Conservation (phyloP, 2,113 vertebrate species). For the Tichodroma muraria region DNA sequence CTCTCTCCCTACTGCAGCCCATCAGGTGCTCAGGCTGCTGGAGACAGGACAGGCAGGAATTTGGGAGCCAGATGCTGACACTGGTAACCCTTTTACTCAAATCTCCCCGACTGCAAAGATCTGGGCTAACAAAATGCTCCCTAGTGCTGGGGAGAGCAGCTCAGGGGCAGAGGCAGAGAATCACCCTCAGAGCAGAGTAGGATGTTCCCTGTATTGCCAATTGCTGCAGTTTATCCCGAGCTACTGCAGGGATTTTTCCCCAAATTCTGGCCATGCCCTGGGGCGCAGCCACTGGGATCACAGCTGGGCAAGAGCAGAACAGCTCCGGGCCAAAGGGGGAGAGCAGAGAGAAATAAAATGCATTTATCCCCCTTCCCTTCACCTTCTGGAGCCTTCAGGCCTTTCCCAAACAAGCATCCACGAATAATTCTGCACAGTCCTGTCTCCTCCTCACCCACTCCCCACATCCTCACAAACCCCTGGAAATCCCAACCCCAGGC, state of each 20-base stretch:
- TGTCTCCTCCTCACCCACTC: background rate
- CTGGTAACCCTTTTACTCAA: background rate
- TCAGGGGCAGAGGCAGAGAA: background rate
- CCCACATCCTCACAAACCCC: too few species aligned
- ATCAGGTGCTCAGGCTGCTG: background rate
- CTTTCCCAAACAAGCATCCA: background rate
- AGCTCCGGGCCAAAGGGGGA: background rate
- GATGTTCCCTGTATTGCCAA: rapidly evolving
- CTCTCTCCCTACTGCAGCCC: background rate
- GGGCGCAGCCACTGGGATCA: background rate
- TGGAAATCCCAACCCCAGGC: background rate
- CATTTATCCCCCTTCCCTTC: background rate
- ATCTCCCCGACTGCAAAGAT: background rate
- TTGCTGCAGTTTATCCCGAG: background rate
- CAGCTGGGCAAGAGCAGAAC: background rate
- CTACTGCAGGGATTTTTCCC: background rate
- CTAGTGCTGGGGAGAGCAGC: background rate
- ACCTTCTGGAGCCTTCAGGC: background rate
- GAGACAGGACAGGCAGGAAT: background rate
- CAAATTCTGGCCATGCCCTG: background rate
- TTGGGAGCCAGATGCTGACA: background rate
- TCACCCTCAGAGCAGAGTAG: background rate
- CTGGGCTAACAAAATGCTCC: background rate
- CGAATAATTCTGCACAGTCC: background rate
- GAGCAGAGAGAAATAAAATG: background rate